These are phyloP conservation scores for Morinoia aosen DNA, from an alignment of 2,888 invertebrate species.

Conservation along the genomic window DNA sequence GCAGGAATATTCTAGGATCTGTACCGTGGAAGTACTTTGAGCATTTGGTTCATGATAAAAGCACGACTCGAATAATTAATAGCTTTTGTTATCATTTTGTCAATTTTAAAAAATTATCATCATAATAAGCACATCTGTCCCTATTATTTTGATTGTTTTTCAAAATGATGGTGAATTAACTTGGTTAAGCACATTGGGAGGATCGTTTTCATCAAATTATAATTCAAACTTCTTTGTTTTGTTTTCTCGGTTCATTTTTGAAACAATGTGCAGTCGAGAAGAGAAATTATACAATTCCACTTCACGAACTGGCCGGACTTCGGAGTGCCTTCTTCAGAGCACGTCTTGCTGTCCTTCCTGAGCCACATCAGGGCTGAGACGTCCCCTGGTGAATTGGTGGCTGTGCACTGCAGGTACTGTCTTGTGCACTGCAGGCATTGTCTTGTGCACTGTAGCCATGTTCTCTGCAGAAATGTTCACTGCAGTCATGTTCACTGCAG, in stretches of 20 bases:
- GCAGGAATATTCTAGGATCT: too few relatives aligned
- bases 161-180: too few relatives aligned
- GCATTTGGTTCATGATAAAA: too few relatives aligned
- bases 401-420: constrained; percentile 62
- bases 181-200: too few relatives aligned
- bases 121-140: too few relatives aligned
- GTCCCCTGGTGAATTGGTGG: not conserved
- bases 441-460: not conserved
- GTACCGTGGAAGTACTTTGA: too few relatives aligned
- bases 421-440: not conserved
- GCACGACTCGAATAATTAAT: too few relatives aligned
- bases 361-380: not conserved
- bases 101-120: too few relatives aligned
- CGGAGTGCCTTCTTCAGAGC: constrained; percentile 53
- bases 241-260: not conserved
- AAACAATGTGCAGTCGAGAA: not conserved
- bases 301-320: constrained; percentile 62
- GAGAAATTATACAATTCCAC: constrained; percentile 59
- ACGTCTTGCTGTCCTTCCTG: constrained; percentile 56
- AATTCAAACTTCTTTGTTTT: too few relatives aligned
- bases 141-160: too few relatives aligned
- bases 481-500: not conserved
- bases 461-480: not conserved
- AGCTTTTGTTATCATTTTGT: too few relatives aligned
- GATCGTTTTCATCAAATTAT: too few relatives aligned